Percentiles rank a stretch among this genome's conserved stretches.
phyloP scores from a whole-genome alignment of 1,140 invertebrate species.

The Polypedilum pembai region DNA sequence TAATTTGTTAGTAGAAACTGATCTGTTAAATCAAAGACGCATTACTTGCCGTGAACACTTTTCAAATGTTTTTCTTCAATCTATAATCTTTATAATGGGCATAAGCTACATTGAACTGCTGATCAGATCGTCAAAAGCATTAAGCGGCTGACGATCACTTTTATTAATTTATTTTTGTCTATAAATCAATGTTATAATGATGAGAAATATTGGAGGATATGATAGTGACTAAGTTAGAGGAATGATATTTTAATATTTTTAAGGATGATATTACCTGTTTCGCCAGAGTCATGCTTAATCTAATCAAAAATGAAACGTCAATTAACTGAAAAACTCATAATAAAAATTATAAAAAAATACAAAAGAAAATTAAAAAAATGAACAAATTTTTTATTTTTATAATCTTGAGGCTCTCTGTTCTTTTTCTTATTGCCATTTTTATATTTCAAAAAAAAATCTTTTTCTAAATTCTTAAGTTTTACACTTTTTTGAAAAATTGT shows the following conservation, averaged over 20 bases:
- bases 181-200: too few relatives aligned
- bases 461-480: too few relatives aligned
- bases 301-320: constrained; percentile 12
- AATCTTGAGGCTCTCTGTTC: too few relatives aligned
- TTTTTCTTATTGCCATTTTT: too few relatives aligned
- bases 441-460: too few relatives aligned
- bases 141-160: not conserved
- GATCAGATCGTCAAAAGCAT: not conserved
- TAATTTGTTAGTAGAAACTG: too few relatives aligned
- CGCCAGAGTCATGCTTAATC: not conserved
- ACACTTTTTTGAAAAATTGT: too few relatives aligned
- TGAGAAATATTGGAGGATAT: too few relatives aligned
- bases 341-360: not conserved
- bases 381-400: not conserved
- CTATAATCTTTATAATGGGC: not conserved
- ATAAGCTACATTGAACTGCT: constrained; percentile 12
- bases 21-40: too few relatives aligned
- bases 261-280: not conserved
- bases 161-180: not conserved
- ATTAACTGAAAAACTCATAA: not conserved
- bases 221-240: too few relatives aligned
- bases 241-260: too few relatives aligned
- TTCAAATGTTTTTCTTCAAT: not conserved
- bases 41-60: too few relatives aligned
- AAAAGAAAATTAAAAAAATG: not conserved